Evolutionary conservation across 2,113 vertebrate species (phyloP).

Genomic region (Sceloporus undulatus): DNA sequence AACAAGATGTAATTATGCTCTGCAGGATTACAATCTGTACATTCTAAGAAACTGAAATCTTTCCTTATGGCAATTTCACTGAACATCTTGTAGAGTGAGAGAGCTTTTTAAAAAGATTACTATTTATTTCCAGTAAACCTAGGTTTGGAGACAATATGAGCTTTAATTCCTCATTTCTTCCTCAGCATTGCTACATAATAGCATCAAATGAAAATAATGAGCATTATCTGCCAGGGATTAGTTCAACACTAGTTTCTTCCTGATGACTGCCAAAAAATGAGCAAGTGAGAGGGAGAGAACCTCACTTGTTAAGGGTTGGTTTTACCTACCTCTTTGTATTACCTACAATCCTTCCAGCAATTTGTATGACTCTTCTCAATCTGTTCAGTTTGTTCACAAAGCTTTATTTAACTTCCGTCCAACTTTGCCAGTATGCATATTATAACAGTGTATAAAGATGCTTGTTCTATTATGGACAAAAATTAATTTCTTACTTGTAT

Average conservation of each 20-base stretch:
- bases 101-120: not conserved
- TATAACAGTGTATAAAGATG: not conserved
- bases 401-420: not conserved
- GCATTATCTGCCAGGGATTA: not conserved
- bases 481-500: not conserved
- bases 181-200: not conserved
- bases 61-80: not conserved
- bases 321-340: too few relatives aligned
- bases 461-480: not conserved
- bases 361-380: not conserved
- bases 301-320: too few relatives aligned
- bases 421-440: not conserved
- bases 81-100: not conserved
- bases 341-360: too few relatives aligned
- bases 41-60: not conserved
- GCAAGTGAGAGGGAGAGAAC: too few relatives aligned
- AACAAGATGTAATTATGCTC: not conserved
- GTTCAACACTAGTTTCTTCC: not conserved
- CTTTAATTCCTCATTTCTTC: not conserved
- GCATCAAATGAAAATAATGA: slow-evolving; percentile 4
- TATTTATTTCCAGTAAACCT: not conserved
- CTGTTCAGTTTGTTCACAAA: not conserved
- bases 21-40: not conserved
- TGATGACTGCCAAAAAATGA: too few relatives aligned
- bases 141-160: not conserved